Conservation (phyloP, 2,113 vertebrate genomes). For the Aptenodytes patagonicus region DNA sequence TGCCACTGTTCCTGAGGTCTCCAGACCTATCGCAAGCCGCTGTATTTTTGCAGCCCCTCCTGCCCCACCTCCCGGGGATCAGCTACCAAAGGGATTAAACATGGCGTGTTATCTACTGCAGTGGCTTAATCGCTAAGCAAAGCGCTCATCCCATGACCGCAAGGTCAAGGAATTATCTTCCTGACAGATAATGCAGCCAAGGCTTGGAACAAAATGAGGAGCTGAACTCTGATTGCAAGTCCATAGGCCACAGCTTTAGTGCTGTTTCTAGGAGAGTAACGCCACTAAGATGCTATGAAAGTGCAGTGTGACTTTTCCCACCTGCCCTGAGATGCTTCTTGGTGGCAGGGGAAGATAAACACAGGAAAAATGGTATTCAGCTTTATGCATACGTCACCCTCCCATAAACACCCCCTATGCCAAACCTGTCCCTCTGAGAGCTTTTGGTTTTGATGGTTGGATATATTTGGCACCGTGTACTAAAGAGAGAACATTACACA, state of each 20-base stretch:
- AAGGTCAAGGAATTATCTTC: conserved; percentile 58
- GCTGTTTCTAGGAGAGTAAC: neutral
- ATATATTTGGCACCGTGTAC: neutral
- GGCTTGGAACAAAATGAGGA: neutral
- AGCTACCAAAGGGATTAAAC: conserved; percentile 29
- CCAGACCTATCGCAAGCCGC: neutral
- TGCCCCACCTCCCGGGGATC: neutral
- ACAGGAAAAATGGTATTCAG: neutral
- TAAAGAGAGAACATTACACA: neutral
- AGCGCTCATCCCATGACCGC: conserved; percentile 25
- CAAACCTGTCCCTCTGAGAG: neutral
- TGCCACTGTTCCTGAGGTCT: neutral
- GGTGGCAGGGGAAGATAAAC: neutral
- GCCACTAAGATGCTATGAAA: neutral
- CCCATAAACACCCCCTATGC: neutral
- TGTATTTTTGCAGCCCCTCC: neutral
- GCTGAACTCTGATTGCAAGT: neutral
- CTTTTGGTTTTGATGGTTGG: neutral
- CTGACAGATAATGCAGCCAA: neutral
- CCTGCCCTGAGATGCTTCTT: neutral
- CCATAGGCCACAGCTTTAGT: neutral
- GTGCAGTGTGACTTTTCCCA: neutral
- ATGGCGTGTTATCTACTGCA: neutral
- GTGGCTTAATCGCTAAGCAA: conserved; percentile 57
- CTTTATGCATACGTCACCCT: neutral